A percentile compares a stretch with the other conserved stretches of the same genome.
These are phyloP conservation scores for Agrotis exclamationis DNA, from an alignment of 2,888 invertebrate genomes.

Conservation along the genomic window DNA sequence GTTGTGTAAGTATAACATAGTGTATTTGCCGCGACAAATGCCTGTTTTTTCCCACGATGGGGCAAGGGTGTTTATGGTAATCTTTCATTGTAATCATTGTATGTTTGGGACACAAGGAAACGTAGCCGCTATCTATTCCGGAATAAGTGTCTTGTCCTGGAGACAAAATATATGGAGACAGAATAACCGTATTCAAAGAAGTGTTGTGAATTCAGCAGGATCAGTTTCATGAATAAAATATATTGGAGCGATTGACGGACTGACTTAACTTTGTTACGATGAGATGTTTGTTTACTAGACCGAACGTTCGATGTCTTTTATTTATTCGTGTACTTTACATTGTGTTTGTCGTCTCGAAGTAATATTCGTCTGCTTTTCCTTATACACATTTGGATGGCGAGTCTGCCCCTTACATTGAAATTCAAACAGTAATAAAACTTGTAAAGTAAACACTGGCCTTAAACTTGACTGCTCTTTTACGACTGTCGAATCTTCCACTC, in stretches of 20 bases:
- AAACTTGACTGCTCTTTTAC: conserved; percentile 62
- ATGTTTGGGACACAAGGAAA: conserved; percentile 58
- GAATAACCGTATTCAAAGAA: conserved; percentile 53
- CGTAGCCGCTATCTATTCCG: conserved; percentile 63
- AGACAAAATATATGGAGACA: conserved; percentile 43
- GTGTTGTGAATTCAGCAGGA: conserved; percentile 58
- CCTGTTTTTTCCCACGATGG: conserved; percentile 81
- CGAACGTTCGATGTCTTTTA: conserved; percentile 43
- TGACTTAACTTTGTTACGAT: conserved; percentile 56
- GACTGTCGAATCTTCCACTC: conserved; percentile 62
- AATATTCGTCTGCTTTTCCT: conserved; percentile 53
- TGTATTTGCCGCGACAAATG: conserved; percentile 78
- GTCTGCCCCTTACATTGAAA: conserved; percentile 58
- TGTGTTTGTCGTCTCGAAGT: conserved; percentile 51
- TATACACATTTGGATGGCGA: conserved; percentile 35
- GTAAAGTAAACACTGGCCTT: conserved; percentile 62
- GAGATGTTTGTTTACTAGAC: conserved; percentile 57
- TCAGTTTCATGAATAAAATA: conserved; percentile 61
- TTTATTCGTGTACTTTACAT: conserved; percentile 49
- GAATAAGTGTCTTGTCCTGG: conserved; percentile 62
- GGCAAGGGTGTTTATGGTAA: conserved; percentile 72
- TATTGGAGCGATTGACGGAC: conserved; percentile 57
- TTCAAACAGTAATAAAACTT: conserved; percentile 63
- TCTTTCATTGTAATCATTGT: conserved; percentile 63
- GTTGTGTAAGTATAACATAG: conserved; percentile 75